phyloP scores from a whole-genome alignment of 2,797 vertebrate genomes.

The Sebastes itinus region DNA sequence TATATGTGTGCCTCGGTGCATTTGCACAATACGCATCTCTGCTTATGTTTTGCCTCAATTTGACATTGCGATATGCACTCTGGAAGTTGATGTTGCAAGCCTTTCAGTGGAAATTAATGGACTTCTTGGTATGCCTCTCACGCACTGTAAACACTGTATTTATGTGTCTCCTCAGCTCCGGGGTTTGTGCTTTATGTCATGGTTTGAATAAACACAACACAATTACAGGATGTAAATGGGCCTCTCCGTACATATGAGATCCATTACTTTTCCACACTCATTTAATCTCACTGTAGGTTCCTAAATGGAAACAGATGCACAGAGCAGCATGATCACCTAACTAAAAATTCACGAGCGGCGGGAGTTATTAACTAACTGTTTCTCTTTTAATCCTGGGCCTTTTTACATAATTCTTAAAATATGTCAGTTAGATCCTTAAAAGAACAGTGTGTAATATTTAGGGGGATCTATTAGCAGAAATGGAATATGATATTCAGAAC shows the following conservation, averaged over 20 bases:
- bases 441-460: not conserved
- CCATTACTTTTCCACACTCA: conserved; percentile 58
- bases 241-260: conserved; percentile 58
- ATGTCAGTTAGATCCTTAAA: not conserved
- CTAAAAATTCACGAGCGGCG: conserved; percentile 40
- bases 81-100: not conserved
- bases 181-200: conserved; percentile 42
- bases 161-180: conserved; percentile 23
- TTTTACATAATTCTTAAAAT: not conserved
- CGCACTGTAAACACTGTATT: conserved; percentile 45
- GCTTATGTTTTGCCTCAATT: not conserved
- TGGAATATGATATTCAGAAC: no score
- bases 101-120: conserved; percentile 1
- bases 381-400: conserved; percentile 1
- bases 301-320: conserved; percentile 71
- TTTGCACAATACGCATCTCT: not conserved
- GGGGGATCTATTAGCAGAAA: not conserved
- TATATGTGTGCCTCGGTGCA: conserved; percentile 3
- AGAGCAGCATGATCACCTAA: conserved; percentile 34
- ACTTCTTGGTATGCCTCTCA: conserved; percentile 14
- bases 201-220: conserved; percentile 61
- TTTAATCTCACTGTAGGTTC: conserved; percentile 62
- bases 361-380: conserved; percentile 34
- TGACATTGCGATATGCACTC: not conserved
- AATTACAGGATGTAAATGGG: conserved; percentile 64